These are phyloP conservation scores for Heliconius cydno DNA, from an alignment of 2,888 invertebrate genomes.

Conservation along the genomic window DNA sequence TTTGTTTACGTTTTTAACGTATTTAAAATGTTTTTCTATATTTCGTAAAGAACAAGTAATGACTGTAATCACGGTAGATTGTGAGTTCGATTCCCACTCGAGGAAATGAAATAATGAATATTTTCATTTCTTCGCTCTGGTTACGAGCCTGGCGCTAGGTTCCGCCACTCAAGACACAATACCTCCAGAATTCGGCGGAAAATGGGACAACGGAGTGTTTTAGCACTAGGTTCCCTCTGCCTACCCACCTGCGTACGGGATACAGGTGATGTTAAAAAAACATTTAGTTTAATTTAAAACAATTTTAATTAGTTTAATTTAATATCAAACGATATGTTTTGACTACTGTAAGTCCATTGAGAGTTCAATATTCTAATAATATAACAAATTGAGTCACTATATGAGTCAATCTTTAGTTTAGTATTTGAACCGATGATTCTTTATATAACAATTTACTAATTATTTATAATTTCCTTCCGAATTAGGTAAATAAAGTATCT, in stretches of 20 bases:
- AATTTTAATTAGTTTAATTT: neutral
- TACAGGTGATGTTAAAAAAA: neutral
- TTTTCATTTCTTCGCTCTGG: neutral
- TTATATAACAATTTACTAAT: neutral
- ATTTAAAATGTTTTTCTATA: too few species aligned
- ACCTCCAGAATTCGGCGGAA: neutral
- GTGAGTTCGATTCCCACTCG: neutral
- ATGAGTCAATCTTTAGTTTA: slow-evolving; percentile 16
- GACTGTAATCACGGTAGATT: neutral
- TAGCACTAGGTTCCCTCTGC: neutral
- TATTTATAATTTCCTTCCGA: neutral
- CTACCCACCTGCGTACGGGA: neutral
- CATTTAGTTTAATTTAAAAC: neutral
- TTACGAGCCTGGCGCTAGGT: neutral
- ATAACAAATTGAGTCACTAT: slow-evolving; percentile 20
- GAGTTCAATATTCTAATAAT: slow-evolving; percentile 21
- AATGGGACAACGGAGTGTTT: neutral
- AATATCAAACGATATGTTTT: neutral
- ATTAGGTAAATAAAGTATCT: neutral
- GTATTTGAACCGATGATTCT: neutral
- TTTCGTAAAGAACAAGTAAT: too few species aligned
- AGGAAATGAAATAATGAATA: too few species aligned
- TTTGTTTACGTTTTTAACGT: neutral
- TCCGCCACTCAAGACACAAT: neutral
- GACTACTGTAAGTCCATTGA: neutral